Evolutionary conservation across 2,113 vertebrate species (phyloP).

Genomic region (Nothoprocta perdicaria): DNA sequence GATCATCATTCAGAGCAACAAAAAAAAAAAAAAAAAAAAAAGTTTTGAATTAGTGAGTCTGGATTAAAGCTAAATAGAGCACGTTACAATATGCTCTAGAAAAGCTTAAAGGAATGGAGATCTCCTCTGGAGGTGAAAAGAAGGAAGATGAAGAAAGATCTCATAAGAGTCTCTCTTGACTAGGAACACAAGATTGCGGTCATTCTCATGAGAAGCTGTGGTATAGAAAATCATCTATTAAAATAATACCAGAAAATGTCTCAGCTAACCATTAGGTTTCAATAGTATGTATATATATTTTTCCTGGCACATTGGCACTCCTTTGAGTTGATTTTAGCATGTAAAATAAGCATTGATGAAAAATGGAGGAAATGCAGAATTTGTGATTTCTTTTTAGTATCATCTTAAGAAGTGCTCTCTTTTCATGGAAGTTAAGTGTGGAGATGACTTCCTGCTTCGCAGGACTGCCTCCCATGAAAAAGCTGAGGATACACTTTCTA

Average conservation of each 20-base stretch:
- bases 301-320: not conserved
- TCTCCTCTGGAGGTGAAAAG: not conserved
- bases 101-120: not conserved
- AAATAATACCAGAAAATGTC: not conserved
- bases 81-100: not conserved
- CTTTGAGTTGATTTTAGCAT: not conserved
- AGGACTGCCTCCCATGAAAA: not conserved
- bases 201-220: not conserved
- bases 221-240: not conserved
- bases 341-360: not conserved
- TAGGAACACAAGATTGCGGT: not conserved
- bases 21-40: not conserved
- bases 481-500: not conserved
- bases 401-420: not conserved
- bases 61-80: not conserved
- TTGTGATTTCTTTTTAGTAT: not conserved
- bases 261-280: not conserved
- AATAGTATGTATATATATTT: not conserved
- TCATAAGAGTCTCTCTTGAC: not conserved
- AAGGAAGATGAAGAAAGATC: not conserved
- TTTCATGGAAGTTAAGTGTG: not conserved
- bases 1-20: not conserved
- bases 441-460: not conserved
- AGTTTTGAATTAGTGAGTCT: not conserved
- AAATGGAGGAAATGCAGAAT: not conserved